Evolutionary conservation across 2,797 vertebrate genomes (phyloP), one percentile per base, ranked within the genome.

Genomic region (Craterocephalus amniculus): DNA sequence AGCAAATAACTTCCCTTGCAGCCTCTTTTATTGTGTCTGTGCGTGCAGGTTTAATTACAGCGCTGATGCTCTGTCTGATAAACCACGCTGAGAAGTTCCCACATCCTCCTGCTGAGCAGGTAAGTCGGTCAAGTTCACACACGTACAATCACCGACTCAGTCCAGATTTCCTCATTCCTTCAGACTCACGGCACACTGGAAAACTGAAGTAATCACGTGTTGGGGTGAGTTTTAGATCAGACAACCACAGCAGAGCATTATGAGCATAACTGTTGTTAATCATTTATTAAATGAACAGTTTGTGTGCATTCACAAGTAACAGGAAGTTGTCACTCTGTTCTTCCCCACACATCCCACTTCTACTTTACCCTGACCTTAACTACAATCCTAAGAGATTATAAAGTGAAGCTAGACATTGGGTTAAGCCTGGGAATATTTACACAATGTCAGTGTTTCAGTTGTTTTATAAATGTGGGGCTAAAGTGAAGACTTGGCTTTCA

Each of bases 51-150:
- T 59, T 20, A 31, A 35, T 61, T 26, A 2, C 12, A 6, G 48
- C 4, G 29, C n/a, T 5, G 52, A 51, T 12, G 12, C 7, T 3
- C 62, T 16, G 61, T 32, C 9, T 6, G 9, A 36, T 35, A 51
- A 66, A 66, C 40, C 63, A 1, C 31, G 18, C 22, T 0, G 38
- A 69, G 74, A 73, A 80, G 35, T 48, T 80, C 62, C 66, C 18
- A 61, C 67, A 72, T 74, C 63, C 65, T 80, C n/a, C n/a, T 4
- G 57, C 10, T 67, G 4, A 22, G 36, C 40, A 77, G 57, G 69
- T 75, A 27, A 75, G 27, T 29, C 29, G 12, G 16, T 55, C 35
- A 58, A 6, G 48, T 75, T 45, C 26, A 2, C 57, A 36, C 60
- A 45, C 36, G 5, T n/a, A 43, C 10, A 43, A 24, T 9, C 7